Evolutionary conservation across 2,888 invertebrate species (phyloP).

Genomic region (Lucinisca nassula): DNA sequence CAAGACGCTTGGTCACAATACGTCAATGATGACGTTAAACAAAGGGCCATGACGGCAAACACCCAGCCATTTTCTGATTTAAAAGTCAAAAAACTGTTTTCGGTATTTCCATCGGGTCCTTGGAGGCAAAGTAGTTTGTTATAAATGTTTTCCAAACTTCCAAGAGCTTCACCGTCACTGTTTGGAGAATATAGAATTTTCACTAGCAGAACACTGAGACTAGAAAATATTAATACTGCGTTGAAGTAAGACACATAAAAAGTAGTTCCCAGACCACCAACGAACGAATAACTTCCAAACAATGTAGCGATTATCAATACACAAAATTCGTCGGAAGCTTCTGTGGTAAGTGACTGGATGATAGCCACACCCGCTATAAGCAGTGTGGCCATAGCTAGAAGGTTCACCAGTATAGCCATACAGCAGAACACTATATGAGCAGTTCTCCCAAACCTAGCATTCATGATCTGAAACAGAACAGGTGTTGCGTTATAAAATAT

Average conservation of each 20-base stretch:
- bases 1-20: constrained; percentile 85
- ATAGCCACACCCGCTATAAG: constrained; percentile 78
- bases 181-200: constrained; percentile 74
- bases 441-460: constrained; percentile 79
- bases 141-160: constrained; percentile 74
- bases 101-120: constrained; percentile 76
- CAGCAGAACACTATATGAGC: constrained; percentile 82
- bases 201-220: constrained; percentile 76
- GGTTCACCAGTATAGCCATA: constrained; percentile 82
- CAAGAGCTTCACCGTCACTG: constrained; percentile 49
- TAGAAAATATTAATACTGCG: constrained; percentile 77
- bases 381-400: constrained; percentile 80
- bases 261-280: constrained; percentile 84
- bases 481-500: too few species aligned
- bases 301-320: constrained; percentile 81
- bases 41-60: constrained; percentile 78
- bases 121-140: constrained; percentile 70
- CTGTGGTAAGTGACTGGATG: constrained; percentile 76
- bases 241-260: constrained; percentile 87
- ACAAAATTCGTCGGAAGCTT: constrained; percentile 81
- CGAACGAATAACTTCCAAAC: constrained; percentile 82
- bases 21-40: constrained; percentile 78
- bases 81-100: constrained; percentile 79
- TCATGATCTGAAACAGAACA: constrained; percentile 74
- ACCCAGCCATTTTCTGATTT: constrained; percentile 77